Percentiles rank a stretch among this genome's conserved stretches.
These are phyloP conservation scores for Menura novaehollandiae DNA, from an alignment of 2,113 vertebrate genomes.

Conservation along the genomic window DNA sequence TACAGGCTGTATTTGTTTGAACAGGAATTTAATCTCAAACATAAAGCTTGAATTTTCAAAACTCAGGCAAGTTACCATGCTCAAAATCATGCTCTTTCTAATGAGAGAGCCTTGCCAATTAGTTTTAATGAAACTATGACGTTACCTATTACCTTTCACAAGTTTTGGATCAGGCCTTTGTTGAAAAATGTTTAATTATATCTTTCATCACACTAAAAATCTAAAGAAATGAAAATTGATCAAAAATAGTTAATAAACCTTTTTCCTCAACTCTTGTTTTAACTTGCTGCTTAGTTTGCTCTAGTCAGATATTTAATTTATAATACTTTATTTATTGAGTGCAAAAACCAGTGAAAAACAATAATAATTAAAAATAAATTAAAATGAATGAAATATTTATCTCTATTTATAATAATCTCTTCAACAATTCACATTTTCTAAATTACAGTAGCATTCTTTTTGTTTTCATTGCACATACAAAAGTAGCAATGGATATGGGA, in stretches of 20 bases:
- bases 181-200: not conserved
- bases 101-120: not conserved
- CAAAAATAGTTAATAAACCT: not conserved
- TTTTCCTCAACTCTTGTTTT: not conserved
- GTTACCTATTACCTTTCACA: not conserved
- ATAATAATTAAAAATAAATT: not conserved
- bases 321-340: not conserved
- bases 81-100: not conserved
- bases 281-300: not conserved
- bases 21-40: not conserved
- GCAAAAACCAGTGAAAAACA: not conserved
- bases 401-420: not conserved
- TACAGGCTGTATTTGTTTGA: not conserved
- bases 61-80: not conserved
- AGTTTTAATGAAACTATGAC: not conserved
- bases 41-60: not conserved
- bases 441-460: not conserved
- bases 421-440: not conserved
- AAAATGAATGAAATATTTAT: not conserved
- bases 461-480: not conserved
- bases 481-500: not conserved
- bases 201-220: not conserved
- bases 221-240: conserved; percentile 6
- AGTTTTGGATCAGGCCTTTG: not conserved
- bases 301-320: not conserved